Conservation (phyloP, 2,888 invertebrate genomes). For the Beris morrisii region DNA sequence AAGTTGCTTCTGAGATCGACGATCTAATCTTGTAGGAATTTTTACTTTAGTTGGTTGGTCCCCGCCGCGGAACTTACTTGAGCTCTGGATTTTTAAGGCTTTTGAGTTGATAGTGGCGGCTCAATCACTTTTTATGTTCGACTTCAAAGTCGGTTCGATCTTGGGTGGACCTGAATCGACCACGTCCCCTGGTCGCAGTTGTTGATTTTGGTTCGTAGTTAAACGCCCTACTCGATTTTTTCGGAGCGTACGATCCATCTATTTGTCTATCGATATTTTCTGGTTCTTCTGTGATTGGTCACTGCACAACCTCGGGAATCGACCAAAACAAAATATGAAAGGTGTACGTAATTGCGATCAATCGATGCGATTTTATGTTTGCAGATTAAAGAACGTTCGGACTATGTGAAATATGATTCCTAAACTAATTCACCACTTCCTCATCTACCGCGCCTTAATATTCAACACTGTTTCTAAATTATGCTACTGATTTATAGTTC, state of each 20-base stretch:
- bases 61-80: conserved; percentile 9
- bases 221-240: conserved; percentile 33
- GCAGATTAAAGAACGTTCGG: no score
- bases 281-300: conserved; percentile 9
- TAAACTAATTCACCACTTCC: no score
- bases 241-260: conserved; percentile 28
- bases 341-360: no score
- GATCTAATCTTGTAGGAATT: conserved; percentile 38
- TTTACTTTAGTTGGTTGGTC: conserved; percentile 41
- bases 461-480: no score
- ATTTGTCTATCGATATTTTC: conserved; percentile 9
- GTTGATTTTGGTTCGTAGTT: conserved; percentile 33
- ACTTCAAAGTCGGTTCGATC: conserved; percentile 9
- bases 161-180: conserved; percentile 30
- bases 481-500: no score
- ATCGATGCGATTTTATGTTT: no score
- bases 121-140: conserved; percentile 19
- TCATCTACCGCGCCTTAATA: no score
- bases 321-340: no score
- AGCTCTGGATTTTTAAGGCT: not conserved
- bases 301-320: no score
- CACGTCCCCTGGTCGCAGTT: conserved; percentile 36
- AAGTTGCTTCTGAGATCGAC: conserved; percentile 27
- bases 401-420: no score
- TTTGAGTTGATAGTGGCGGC: not conserved